A percentile compares a stretch with the other conserved stretches of the same genome.
Conservation (phyloP, 53 echinoderm and acorn worm species). For the Echinarachnius parma region DNA sequence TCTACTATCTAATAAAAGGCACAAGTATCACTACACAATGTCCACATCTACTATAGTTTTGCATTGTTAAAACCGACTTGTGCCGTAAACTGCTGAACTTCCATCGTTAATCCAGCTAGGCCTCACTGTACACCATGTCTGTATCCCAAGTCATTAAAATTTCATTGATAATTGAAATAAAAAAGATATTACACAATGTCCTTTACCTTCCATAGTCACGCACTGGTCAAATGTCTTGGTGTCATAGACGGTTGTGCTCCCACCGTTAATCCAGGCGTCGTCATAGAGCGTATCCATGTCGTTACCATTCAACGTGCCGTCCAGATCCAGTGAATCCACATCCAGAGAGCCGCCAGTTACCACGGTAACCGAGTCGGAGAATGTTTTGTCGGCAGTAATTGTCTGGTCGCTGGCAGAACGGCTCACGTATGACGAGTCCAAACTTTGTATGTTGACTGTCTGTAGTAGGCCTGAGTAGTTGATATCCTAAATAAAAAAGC, state of each 20-base stretch:
- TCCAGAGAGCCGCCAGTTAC: slow-evolving; percentile 32
- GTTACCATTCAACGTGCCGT: slow-evolving; percentile 40
- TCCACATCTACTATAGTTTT: too few relatives aligned
- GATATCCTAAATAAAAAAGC: slow-evolving; percentile 41
- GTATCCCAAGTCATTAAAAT: too few relatives aligned
- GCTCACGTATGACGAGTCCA: slow-evolving; percentile 73
- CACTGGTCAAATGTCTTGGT: slow-evolving; percentile 58
- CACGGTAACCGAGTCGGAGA: slow-evolving; percentile 38
- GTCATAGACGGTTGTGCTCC: slow-evolving; percentile 48
- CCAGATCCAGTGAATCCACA: slow-evolving; percentile 37
- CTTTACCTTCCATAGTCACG: slow-evolving; percentile 61
- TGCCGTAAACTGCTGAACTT: too few relatives aligned
- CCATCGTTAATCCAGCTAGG: too few relatives aligned
- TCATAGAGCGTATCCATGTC: slow-evolving; percentile 52
- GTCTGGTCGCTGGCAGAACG: slow-evolving; percentile 48
- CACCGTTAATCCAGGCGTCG: slow-evolving; percentile 44
- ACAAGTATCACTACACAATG: too few relatives aligned
- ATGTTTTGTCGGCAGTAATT: slow-evolving; percentile 64
- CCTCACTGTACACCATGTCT: too few relatives aligned
- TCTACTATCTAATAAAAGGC: too few relatives aligned
- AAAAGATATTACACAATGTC: too few relatives aligned
- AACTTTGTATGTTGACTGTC: slow-evolving; percentile 56
- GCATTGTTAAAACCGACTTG: too few relatives aligned
- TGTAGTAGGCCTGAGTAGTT: slow-evolving; percentile 54
- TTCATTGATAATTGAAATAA: too few relatives aligned